These are phyloP conservation scores for Xenopus laevis DNA, from an alignment of 2,113 vertebrate species.

Conservation along the genomic window DNA sequence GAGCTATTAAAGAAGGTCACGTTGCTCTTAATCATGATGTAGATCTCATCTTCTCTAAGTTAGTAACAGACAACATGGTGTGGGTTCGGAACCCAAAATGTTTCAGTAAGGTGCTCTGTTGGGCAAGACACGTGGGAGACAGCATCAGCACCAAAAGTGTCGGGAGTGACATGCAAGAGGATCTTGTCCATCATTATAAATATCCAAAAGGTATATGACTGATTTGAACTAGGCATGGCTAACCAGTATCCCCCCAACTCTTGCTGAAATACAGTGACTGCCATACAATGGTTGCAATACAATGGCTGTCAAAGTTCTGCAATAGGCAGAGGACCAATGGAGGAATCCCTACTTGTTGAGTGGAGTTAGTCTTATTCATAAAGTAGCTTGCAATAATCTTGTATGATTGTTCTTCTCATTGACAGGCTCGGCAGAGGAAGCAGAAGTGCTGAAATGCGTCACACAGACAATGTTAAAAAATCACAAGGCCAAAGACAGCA, in stretches of 20 bases:
- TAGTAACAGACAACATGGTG: constrained; percentile 70
- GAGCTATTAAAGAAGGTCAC: constrained; percentile 70
- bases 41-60: constrained; percentile 69
- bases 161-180: constrained; percentile 58
- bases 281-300: constrained; percentile 67
- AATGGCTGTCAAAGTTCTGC: constrained; percentile 57
- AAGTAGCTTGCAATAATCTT: too few species aligned
- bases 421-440: constrained; percentile 62
- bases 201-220: constrained; percentile 67
- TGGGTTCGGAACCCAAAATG: constrained; percentile 68
- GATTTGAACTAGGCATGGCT: too few species aligned
- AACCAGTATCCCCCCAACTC: background rate
- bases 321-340: constrained; percentile 51
- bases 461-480: constrained; percentile 32
- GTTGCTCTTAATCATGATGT: constrained; percentile 61
- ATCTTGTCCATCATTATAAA: constrained; percentile 80
- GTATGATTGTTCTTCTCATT: background rate
- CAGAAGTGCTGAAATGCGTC: constrained; percentile 51
- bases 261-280: constrained; percentile 73
- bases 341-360: too few species aligned
- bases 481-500: constrained; percentile 4
- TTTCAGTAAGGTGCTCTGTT: constrained; percentile 48
- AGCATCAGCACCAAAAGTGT: constrained; percentile 81
- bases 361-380: too few species aligned
- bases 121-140: constrained; percentile 57